These are phyloP conservation scores for Cyrtorhinus lividipennis DNA, from an alignment of 1,140 invertebrate species.

Conservation along the genomic window DNA sequence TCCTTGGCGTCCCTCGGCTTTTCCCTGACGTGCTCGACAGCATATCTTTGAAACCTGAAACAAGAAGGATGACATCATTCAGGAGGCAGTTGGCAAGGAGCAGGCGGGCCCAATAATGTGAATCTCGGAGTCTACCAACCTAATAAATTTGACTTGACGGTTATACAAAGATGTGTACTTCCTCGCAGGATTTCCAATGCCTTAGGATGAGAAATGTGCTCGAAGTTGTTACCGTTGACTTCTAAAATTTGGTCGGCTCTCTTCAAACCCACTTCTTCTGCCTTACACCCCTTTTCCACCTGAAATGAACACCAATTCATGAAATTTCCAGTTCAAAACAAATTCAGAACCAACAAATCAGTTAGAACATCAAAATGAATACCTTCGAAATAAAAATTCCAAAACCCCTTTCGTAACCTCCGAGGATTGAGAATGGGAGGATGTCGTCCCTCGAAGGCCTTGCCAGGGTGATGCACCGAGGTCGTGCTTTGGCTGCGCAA, in stretches of 20 bases:
- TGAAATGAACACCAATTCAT: no score
- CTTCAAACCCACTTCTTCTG: constrained; percentile 91
- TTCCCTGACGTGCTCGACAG: constrained; percentile 42
- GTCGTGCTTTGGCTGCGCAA: constrained; percentile 87
- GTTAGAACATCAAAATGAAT: no score
- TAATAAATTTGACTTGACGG: constrained; percentile 92
- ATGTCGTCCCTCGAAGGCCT: constrained; percentile 81
- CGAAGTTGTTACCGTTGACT: constrained; percentile 93
- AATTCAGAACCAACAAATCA: no score
- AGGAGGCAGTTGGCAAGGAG: no score
- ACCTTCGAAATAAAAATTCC: constrained; percentile 91
- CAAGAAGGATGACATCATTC: constrained; percentile 15
- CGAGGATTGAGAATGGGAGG: constrained; percentile 81
- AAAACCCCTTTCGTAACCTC: constrained; percentile 79
- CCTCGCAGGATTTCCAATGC: constrained; percentile 85
- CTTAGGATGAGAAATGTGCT: constrained; percentile 73
- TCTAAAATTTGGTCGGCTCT: constrained; percentile 94
- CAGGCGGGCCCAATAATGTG: no score
- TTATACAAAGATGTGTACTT: constrained; percentile 90
- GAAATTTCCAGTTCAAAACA: no score
- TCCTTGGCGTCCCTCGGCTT: neutral
- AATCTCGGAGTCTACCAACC: no score
- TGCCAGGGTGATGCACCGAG: constrained; percentile 78
- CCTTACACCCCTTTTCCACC: constrained; percentile 81
- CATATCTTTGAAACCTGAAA: constrained; percentile 63